Base-by-base conservation (phyloP, 2,797 vertebrate genomes). In the Megalops cyprinoides region DNA sequence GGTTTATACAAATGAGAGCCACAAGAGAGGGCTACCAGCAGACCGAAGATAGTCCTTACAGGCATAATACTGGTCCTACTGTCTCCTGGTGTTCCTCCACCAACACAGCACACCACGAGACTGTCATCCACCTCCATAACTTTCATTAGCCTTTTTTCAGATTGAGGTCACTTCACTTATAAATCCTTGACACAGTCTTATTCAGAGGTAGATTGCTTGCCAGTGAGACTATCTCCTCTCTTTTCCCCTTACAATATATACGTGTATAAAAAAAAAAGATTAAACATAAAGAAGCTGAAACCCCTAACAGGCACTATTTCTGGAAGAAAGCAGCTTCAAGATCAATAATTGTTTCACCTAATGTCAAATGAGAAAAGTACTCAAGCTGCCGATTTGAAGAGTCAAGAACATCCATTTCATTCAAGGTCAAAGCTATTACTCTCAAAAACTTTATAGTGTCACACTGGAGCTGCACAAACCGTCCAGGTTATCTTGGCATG, bases 131-230 rank as follows among this genome's bases (percentile, higher is more conserved):
- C 18, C 15, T 44, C 67, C 18, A 71, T 44, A 44, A 44, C 67
- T 42, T 23, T 23, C 67, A 71, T 71, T 67, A 44, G 3, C 39
- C 67, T 44, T 42, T 44, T 71, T 71, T 10, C 10, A 71, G 44
- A 71, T 71, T 71, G 67, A 71, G 67, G 37, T 42, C 67, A 71
- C 39, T 42, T 71, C 67, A 44, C 39, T 71, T 71, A 44, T 44
- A n/a, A n/a, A n/a, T n/a, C n/a, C n/a, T n/a, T n/a, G 39, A 44
- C 44, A n/a, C 8, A 18, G 67, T 44, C 39, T 71, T 5, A 37
- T 67, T 67, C 39, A 71, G 37, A 23, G 20, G 67, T 44, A 71
- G 37, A 71, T 44, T 67, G 39, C 67, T 8, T n/a, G 37, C 39
- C 31, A 10, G 60, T 65, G 28, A 34, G 2, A n/a, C n/a, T n/a